Conservation (phyloP, 1,140 invertebrate species). For the Trinorchestia longiramus region DNA sequence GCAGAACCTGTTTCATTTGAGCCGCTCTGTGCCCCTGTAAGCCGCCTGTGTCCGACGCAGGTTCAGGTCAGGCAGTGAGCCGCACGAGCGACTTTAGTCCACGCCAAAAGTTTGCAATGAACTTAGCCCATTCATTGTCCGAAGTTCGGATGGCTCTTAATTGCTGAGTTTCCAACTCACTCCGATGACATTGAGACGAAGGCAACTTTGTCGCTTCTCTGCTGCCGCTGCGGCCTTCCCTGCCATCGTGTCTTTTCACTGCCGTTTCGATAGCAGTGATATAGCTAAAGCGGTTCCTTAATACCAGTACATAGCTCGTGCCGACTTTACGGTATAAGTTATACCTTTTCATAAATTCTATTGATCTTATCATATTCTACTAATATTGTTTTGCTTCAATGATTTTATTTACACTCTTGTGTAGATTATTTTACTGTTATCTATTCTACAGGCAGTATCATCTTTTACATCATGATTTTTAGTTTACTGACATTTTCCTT, state of each 20-base stretch:
- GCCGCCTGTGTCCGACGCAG: slow-evolving; percentile 2
- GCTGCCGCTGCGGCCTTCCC: not conserved
- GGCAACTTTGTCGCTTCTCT: not conserved
- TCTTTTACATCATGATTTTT: not conserved
- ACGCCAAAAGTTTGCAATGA: slow-evolving; percentile 14
- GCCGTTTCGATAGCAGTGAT: not conserved
- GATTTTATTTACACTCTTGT: not conserved
- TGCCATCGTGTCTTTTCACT: not conserved
- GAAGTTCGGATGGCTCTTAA: slow-evolving; percentile 47
- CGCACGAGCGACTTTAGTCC: slow-evolving; percentile 20
- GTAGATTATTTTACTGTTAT: not conserved
- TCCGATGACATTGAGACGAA: slow-evolving; percentile 45
- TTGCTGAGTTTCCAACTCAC: slow-evolving; percentile 48
- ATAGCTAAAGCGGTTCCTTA: not conserved
- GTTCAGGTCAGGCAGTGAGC: not conserved
- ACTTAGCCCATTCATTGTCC: slow-evolving; percentile 42
- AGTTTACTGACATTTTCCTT: not conserved
- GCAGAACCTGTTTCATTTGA: not conserved
- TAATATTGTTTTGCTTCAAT: not conserved
- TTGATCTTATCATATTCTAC: not conserved
- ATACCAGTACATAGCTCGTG: not conserved
- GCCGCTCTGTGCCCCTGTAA: not conserved
- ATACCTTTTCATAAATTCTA: not conserved
- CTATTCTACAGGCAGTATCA: not conserved
- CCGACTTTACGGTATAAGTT: not conserved